Evolutionary conservation across 2,888 invertebrate species (phyloP), one percentile per base, ranked within the genome.

Genomic region (Melieria picta): DNA sequence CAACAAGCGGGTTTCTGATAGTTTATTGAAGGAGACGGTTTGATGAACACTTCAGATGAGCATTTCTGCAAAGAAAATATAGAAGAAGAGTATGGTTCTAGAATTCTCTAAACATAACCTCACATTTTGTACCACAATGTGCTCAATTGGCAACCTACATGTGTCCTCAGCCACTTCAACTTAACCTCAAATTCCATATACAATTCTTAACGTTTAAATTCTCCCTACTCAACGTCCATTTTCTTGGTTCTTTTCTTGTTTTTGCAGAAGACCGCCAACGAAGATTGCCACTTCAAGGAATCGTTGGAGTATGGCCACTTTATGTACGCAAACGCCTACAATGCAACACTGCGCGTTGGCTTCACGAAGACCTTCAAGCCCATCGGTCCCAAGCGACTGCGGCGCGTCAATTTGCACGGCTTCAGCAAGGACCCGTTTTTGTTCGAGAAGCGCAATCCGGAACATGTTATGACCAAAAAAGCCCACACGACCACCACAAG

Each of bases 281-380:
- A 80, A 68, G 82, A 82, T 71, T 85, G 85, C 69, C 83, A 85
- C 74, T 85, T 85, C 77, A 79, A 76, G 65, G 85, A 85, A 77
- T 77, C 79, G 45, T 75, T 85, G 74, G 80, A 81, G 69, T 79
- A 76, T 56, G 85, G 85, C 4, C 81, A 84, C 68, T 80, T 78
- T 73, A 79, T 80, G 71, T 85, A 80, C 61, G 77, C 79, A 57
- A 81, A 81, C 71, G 83, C 83, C 67, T 77, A 84, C 77, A 82
- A 85, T 76, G 76, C 79, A 45, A 69, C 71, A 60, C 79, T 81
- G 74, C 81, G 81, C 16, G 81, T 85, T 48, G 85, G 84, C 48
- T 81, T 85, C 70, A 85, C 84, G 62, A 80, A 78, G 11, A 80
- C 81, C 73, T 79, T 81, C 75, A 79, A 77, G 57, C 84, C 83